Evolutionary conservation across 2,113 vertebrate species (phyloP).

Genomic region (Trachemys scripta): DNA sequence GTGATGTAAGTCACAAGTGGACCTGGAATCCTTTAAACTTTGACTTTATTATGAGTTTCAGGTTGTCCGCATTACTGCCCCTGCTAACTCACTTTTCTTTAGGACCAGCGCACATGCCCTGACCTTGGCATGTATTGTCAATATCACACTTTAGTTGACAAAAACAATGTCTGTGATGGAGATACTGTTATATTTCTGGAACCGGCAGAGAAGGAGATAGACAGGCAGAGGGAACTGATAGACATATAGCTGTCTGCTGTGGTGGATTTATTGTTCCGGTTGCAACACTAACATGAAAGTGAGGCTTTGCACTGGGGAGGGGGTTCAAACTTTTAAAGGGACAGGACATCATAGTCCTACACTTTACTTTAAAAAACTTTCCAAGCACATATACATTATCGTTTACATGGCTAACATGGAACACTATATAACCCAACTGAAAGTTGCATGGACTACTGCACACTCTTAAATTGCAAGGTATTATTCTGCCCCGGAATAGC

Average conservation of each 20-base stretch:
- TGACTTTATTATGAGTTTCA: neutral
- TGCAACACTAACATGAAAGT: neutral
- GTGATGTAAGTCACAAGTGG: neutral
- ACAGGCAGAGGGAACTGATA: neutral
- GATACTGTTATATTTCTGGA: neutral
- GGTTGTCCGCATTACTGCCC: neutral
- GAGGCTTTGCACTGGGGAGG: neutral
- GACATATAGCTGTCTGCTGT: neutral
- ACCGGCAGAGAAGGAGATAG: neutral
- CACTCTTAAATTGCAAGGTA: neutral
- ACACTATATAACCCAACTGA: neutral
- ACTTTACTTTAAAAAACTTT: neutral
- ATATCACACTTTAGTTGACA: neutral
- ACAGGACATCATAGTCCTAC: neutral
- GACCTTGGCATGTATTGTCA: neutral
- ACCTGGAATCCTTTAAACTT: neutral
- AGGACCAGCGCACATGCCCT: neutral
- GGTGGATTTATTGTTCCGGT: neutral
- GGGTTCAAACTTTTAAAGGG: neutral
- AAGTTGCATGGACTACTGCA: neutral
- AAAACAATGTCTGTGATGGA: neutral
- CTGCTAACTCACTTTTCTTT: neutral
- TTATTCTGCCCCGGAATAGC: neutral
- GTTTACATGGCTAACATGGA: neutral
- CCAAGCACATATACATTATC: neutral